phyloP scores from a whole-genome alignment of 2,797 vertebrate species.

The Pseudopleuronectes americanus region DNA sequence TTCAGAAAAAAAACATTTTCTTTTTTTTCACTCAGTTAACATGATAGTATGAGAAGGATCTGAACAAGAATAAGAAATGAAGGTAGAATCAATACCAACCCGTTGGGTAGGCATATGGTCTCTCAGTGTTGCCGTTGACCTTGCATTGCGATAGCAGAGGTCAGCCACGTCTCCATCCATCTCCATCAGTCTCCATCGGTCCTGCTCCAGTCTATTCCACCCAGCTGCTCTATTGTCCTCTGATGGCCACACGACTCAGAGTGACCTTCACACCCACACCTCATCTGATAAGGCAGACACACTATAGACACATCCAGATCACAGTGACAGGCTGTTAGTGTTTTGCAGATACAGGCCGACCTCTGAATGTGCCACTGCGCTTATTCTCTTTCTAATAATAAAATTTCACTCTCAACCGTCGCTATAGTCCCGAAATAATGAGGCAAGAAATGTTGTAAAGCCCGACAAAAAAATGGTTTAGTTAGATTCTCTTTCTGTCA shows the following conservation, averaged over 20 bases:
- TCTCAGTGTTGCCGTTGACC: constrained; percentile 47
- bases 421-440: constrained; percentile 5
- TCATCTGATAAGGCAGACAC: constrained; percentile 52
- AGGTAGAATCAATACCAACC: constrained; percentile 18
- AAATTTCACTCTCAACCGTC: constrained; percentile 1
- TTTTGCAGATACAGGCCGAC: constrained; percentile 15
- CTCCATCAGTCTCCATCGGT: constrained; percentile 56
- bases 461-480: background rate
- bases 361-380: constrained; percentile 19
- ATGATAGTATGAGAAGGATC: background rate
- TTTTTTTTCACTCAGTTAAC: background rate
- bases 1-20: too few species aligned
- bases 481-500: background rate
- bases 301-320: constrained; percentile 38
- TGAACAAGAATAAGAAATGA: constrained; percentile 10
- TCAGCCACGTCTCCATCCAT: constrained; percentile 54
- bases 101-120: constrained; percentile 36
- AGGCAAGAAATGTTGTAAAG: constrained; percentile 11
- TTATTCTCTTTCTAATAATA: constrained; percentile 19
- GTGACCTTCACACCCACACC: constrained; percentile 62
- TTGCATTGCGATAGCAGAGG: constrained; percentile 55
- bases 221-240: constrained; percentile 69
- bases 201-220: constrained; percentile 45
- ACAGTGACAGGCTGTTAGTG: constrained; percentile 16
- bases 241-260: constrained; percentile 49